Evolutionary conservation across 2,888 invertebrate genomes (phyloP), one percentile per base, ranked within the genome.

Genomic region (Standfussiana lucernea): DNA sequence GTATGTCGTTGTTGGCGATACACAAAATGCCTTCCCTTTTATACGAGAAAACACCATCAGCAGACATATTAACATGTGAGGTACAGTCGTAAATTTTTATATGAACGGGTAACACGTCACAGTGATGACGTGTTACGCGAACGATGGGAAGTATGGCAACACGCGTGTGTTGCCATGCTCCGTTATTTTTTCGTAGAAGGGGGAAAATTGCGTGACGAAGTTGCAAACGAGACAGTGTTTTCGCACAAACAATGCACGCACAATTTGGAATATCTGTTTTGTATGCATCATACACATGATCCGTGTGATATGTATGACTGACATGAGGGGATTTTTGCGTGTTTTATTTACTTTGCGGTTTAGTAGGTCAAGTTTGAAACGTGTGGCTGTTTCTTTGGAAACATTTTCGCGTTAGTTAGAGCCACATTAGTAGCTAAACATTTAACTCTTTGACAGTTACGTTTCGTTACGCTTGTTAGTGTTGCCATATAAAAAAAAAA

Each of bases 51-150:
- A 79, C 72, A 71, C 83, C 86, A 85, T 87, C 88, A 85, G 82
- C 83, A 87, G 77, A 81, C 75, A 83, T 91, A 92, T 93, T 92
- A 93, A 91, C 93, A 93, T 93, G 92, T 90, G 90, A 89, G 89
- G 88, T 87, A 91, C 91, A 89, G 83, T 94, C 94, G 93, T 95
- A 94, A 95, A 92, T 94, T 94, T 95, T 95, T 94, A 95, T 94
- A 93, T 91, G 91, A 91, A 91, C 92, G 86, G 87, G 91, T 87
- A 88, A 91, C 92, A 92, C 92, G 93, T 91, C 93, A 93, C 89
- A 79, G 89, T 89, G 92, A 92, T 93, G 91, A 91, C 87, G 89
- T 87, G 89, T 84, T 89, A 66, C 72, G 89, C 88, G 89, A 91
- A 89, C 88, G 91, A 85, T 82, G 89, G 88, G 89, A 91, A 89